Conservation (phyloP, 2,797 vertebrate genomes). For the Aphelocoma californica region DNA sequence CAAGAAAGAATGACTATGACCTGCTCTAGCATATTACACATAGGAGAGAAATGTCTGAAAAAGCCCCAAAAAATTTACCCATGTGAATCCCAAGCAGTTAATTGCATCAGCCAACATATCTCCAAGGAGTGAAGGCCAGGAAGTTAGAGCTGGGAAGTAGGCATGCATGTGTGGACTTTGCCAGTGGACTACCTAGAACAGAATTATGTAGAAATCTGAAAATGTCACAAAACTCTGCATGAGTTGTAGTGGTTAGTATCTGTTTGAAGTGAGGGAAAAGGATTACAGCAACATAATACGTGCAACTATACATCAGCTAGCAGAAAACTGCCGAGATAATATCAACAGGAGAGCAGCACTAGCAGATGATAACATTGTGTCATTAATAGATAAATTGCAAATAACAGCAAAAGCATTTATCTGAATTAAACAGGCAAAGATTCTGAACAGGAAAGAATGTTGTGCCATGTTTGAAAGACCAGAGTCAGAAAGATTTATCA, state of each 20-base stretch:
- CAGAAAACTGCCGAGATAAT: background rate
- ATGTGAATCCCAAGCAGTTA: constrained; percentile 97
- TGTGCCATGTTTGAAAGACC: background rate
- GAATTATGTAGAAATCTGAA: background rate
- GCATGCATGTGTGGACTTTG: constrained; percentile 99
- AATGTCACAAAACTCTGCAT: background rate
- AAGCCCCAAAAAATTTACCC: constrained; percentile 78
- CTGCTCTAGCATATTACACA: background rate
- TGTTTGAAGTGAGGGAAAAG: background rate
- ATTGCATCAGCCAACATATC: constrained; percentile 97
- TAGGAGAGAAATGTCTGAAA: background rate
- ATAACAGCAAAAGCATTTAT: constrained; percentile 60
- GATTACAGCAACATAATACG: background rate
- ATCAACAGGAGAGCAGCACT: background rate
- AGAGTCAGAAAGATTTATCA: background rate
- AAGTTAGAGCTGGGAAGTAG: constrained; percentile 92
- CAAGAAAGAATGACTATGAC: background rate
- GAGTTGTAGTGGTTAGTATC: background rate
- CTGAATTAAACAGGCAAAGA: constrained; percentile 54
- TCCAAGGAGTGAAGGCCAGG: constrained; percentile 95
- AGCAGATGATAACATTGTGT: constrained; percentile 23
- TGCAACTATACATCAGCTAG: background rate
- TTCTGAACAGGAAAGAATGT: constrained; percentile 45
- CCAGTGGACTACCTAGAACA: constrained; percentile 92
- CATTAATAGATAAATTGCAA: constrained; percentile 52